These are phyloP conservation scores for Gymnosoma rotundatum DNA, from an alignment of 2,888 invertebrate genomes.

Conservation along the genomic window DNA sequence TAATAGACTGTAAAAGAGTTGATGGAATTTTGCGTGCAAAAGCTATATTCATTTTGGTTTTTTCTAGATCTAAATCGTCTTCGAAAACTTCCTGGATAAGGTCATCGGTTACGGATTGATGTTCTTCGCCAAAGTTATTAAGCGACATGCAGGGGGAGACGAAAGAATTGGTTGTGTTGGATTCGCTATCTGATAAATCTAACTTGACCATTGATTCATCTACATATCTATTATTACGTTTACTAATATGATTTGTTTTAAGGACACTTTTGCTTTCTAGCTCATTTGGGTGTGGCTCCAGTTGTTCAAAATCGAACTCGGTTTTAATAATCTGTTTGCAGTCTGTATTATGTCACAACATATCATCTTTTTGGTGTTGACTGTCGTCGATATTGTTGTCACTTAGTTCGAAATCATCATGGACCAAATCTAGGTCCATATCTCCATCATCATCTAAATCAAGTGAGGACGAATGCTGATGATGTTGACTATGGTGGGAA, in stretches of 20 bases:
- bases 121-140: constrained; percentile 19
- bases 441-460: constrained; percentile 80
- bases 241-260: constrained; percentile 44
- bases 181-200: constrained; percentile 45
- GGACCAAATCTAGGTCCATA: constrained; percentile 80
- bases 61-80: neutral
- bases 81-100: constrained; percentile 39
- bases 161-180: constrained; percentile 41
- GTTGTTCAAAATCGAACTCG: constrained; percentile 50
- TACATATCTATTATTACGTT: constrained; percentile 24
- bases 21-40: constrained; percentile 30
- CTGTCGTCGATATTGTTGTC: constrained; percentile 70
- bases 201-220: constrained; percentile 39
- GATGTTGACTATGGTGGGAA: constrained; percentile 61
- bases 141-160: constrained; percentile 40
- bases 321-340: constrained; percentile 60
- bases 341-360: constrained; percentile 78
- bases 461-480: constrained; percentile 73
- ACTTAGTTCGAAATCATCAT: constrained; percentile 80
- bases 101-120: constrained; percentile 30
- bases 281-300: constrained; percentile 29
- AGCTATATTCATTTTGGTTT: constrained; percentile 22
- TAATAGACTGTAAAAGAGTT: constrained; percentile 1
- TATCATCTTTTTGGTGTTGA: constrained; percentile 73
- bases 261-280: constrained; percentile 58